A percentile compares a stretch with the other conserved stretches of the same genome.
Evolutionary conservation across 2,888 invertebrate species (phyloP).

Genomic region (Lysandra coridon): DNA sequence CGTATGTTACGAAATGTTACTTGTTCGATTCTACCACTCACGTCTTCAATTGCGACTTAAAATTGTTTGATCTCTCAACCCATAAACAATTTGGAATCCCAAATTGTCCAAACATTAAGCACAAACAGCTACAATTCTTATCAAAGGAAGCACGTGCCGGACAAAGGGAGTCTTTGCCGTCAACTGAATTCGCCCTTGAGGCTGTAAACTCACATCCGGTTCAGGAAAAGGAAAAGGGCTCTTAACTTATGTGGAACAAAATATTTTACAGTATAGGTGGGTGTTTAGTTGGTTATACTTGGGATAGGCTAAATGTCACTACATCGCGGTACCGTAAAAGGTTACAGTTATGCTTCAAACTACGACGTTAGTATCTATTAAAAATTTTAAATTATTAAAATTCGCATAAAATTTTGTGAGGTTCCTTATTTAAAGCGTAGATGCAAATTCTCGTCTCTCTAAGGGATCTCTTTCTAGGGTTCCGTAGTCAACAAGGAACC

Average conservation of each 20-base stretch:
- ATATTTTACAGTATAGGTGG: not conserved
- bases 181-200: slow-evolving; percentile 19
- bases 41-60: not conserved
- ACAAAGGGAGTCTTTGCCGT: slow-evolving; percentile 23
- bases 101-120: slow-evolving; percentile 7
- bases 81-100: slow-evolving; percentile 10
- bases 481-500: too few species aligned
- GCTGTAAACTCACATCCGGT: slow-evolving; percentile 17
- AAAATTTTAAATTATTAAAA: too few species aligned
- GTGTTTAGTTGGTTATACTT: not conserved
- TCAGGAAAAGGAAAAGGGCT: not conserved
- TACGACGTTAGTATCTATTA: too few species aligned
- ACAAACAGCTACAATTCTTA: slow-evolving; percentile 7
- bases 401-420: too few species aligned
- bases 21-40: too few species aligned
- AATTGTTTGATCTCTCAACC: not conserved
- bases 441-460: too few species aligned
- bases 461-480: too few species aligned
- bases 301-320: not conserved
- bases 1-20: too few species aligned
- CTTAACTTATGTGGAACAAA: slow-evolving; percentile 11
- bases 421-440: too few species aligned
- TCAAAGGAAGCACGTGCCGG: slow-evolving; percentile 26
- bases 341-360: too few species aligned
- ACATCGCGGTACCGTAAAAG: too few species aligned